These are phyloP conservation scores for Lepas anatifera DNA, from an alignment of 2,888 invertebrate genomes.

Conservation along the genomic window DNA sequence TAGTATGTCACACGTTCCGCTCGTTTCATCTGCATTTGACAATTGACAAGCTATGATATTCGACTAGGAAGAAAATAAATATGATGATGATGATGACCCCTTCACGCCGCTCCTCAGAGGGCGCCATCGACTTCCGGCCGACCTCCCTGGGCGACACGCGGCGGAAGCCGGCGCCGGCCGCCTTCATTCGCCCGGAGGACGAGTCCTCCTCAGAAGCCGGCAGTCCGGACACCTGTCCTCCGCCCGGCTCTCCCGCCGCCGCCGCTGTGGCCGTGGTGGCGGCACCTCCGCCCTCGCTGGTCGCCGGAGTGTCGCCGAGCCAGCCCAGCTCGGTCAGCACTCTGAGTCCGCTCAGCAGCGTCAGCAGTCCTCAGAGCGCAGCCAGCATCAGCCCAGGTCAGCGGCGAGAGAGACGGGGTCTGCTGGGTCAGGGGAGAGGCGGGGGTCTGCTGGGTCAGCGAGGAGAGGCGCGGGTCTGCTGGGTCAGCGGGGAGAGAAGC, in stretches of 20 bases:
- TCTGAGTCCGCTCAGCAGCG: conserved; percentile 14
- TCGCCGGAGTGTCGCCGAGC: conserved; percentile 8
- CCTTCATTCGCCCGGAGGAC: conserved; percentile 31
- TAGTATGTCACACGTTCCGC: too few relatives aligned
- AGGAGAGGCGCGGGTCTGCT: too few relatives aligned
- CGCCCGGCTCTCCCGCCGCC: conserved; percentile 15
- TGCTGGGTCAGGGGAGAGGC: too few relatives aligned
- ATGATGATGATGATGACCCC: too few relatives aligned
- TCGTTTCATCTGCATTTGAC: too few relatives aligned
- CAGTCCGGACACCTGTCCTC: conserved; percentile 32
- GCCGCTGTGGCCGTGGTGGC: conserved; percentile 19
- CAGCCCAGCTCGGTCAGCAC: not conserved
- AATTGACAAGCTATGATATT: too few relatives aligned
- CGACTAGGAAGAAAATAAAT: too few relatives aligned
- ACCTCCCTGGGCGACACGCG: conserved; percentile 17
- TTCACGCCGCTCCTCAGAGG: not conserved
- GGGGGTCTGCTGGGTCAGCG: too few relatives aligned
- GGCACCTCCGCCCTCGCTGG: conserved; percentile 32
- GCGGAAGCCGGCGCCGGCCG: conserved; percentile 12
- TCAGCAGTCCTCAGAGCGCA: conserved; percentile 23
- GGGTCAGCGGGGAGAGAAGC: too few relatives aligned
- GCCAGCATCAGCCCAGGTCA: conserved; percentile 19
- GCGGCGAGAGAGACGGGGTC: not conserved
- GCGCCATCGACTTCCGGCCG: conserved; percentile 9
- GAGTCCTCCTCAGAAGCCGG: conserved; percentile 36